These are phyloP conservation scores for Paracanthobrama guichenoti DNA, from an alignment of 2,113 vertebrate genomes.

Conservation along the genomic window DNA sequence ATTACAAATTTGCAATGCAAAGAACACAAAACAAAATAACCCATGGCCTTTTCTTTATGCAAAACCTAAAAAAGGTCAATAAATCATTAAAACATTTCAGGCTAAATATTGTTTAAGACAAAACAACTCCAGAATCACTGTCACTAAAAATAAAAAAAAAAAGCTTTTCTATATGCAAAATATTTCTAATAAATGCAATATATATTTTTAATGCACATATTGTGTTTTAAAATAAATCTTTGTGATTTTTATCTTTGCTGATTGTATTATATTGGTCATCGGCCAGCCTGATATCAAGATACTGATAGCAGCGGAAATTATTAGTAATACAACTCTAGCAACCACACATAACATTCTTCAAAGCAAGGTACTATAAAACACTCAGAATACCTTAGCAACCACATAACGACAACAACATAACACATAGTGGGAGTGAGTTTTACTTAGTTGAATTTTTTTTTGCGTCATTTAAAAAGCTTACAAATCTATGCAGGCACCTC, in stretches of 20 bases:
- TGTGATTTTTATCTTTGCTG: neutral
- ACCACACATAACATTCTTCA: neutral
- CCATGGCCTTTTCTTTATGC: too few relatives aligned
- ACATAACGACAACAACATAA: neutral
- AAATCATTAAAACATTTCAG: too few relatives aligned
- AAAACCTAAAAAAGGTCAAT: too few relatives aligned
- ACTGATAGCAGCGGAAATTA: neutral
- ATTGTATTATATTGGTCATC: neutral
- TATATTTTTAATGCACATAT: too few relatives aligned
- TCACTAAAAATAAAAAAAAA: too few relatives aligned
- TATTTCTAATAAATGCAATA: too few relatives aligned
- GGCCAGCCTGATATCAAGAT: neutral
- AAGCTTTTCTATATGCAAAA: too few relatives aligned
- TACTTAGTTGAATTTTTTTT: neutral
- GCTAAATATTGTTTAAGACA: neutral
- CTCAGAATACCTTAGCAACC: constrained; percentile 9
- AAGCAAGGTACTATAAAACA: neutral
- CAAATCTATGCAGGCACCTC: neutral
- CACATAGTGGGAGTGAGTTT: neutral
- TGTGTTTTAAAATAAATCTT: too few relatives aligned
- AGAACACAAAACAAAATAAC: too few relatives aligned
- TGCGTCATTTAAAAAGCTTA: neutral
- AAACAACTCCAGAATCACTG: neutral
- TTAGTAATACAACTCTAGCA: neutral
- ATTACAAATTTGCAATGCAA: too few relatives aligned